Percentiles rank a stretch among this genome's conserved stretches.
Evolutionary conservation across 2,797 vertebrate genomes (phyloP).

Genomic region (Mus minutoides): DNA sequence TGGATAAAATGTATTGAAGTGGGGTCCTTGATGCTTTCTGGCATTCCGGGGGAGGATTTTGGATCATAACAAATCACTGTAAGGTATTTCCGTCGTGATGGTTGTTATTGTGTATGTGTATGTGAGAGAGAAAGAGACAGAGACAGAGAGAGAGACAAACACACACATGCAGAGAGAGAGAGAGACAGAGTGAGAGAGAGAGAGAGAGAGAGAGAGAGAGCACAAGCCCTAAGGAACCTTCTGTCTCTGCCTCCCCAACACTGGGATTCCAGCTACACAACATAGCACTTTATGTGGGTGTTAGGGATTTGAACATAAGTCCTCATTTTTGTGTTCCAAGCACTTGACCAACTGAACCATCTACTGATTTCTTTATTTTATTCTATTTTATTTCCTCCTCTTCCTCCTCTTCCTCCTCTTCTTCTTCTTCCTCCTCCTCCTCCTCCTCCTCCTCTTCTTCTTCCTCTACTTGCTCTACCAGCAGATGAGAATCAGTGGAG

Average conservation of each 20-base stretch:
- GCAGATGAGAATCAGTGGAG: background rate
- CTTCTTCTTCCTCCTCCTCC: background rate
- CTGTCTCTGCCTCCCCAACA: background rate
- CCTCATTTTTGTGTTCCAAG: background rate
- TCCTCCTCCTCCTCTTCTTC: background rate
- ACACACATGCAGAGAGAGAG: too few species aligned
- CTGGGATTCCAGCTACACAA: background rate
- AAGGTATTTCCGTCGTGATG: slow-evolving; percentile 37
- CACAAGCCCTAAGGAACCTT: background rate
- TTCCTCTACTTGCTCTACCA: background rate
- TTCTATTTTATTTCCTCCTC: background rate
- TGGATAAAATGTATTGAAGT: slow-evolving; percentile 92
- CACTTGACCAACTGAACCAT: background rate
- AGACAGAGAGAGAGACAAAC: too few species aligned
- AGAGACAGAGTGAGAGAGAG: background rate
- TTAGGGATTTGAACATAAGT: background rate
- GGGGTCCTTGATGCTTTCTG: slow-evolving; percentile 90
- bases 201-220: background rate
- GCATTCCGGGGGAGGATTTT: slow-evolving; percentile 87
- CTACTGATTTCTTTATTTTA: background rate
- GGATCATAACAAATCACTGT: slow-evolving; percentile 88
- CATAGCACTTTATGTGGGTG: background rate
- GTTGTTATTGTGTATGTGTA: background rate
- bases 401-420: background rate
- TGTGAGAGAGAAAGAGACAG: background rate